Conservation (phyloP, 92 coral and sea anemone species). For the Epizoanthus stellaris region DNA sequence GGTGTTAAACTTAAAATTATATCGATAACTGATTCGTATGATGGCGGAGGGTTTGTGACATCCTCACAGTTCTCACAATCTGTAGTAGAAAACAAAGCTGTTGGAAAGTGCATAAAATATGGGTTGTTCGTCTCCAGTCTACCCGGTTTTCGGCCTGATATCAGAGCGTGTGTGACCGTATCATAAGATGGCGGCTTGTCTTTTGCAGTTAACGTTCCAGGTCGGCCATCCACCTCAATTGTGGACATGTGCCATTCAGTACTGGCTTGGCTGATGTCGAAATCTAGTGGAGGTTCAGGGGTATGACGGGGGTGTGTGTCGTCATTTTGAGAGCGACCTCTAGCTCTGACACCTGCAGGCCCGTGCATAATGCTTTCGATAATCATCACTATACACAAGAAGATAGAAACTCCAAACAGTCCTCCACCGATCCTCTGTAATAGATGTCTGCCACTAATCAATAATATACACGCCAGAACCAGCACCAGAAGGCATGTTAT, state of each 20-base stretch:
- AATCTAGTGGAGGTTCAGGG: conserved; percentile 17
- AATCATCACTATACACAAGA: conserved; percentile 20
- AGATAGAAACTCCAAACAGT: conserved; percentile 20
- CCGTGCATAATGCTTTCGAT: conserved; percentile 21
- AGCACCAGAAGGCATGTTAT: background rate
- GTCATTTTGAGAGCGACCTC: background rate
- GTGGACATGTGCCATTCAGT: conserved; percentile 44
- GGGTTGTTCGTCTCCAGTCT: background rate
- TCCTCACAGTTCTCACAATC: conserved; percentile 42
- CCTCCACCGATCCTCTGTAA: conserved; percentile 38
- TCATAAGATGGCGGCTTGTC: conserved; percentile 26
- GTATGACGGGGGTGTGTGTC: background rate
- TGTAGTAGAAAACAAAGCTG: conserved; percentile 30
- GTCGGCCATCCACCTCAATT: background rate
- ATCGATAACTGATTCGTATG: conserved; percentile 18
- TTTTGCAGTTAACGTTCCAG: background rate
- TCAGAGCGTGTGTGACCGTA: background rate
- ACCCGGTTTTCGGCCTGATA: background rate
- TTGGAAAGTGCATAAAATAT: conserved; percentile 22
- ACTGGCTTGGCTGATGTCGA: conserved; percentile 25
- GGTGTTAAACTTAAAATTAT: background rate
- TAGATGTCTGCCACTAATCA: background rate
- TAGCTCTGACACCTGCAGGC: background rate
- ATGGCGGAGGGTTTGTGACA: conserved; percentile 28
- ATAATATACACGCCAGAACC: conserved; percentile 23